Percentiles rank a stretch among this genome's conserved stretches.
These are phyloP conservation scores for Heliconius ethilla DNA, from an alignment of 2,888 invertebrate species.

Conservation along the genomic window DNA sequence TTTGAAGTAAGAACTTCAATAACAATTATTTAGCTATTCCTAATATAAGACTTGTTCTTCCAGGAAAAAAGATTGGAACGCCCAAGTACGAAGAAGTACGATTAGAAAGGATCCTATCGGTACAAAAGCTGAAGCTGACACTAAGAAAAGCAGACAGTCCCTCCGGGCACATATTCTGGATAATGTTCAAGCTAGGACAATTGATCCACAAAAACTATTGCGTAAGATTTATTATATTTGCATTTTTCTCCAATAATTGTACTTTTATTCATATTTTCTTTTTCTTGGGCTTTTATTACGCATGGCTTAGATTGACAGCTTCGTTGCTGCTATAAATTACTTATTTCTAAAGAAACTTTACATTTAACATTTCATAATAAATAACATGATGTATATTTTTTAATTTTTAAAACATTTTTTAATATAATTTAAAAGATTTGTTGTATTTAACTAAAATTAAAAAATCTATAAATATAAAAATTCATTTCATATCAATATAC, in stretches of 20 bases:
- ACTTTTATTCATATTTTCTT: neutral
- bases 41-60: constrained; percentile 50
- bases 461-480: too few relatives aligned
- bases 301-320: too few relatives aligned
- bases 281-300: neutral
- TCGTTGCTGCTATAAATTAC: neutral
- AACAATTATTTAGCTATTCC: neutral
- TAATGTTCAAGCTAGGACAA: constrained; percentile 83
- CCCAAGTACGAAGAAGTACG: constrained; percentile 88
- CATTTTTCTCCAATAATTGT: neutral
- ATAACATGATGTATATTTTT: neutral
- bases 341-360: neutral
- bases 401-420: neutral
- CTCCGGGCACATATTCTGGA: constrained; percentile 87
- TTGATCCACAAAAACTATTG: constrained; percentile 88
- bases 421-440: too few relatives aligned
- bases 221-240: constrained; percentile 66
- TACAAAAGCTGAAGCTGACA: constrained; percentile 85
- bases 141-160: constrained; percentile 86
- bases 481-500: too few relatives aligned
- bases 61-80: constrained; percentile 92
- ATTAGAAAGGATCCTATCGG: constrained; percentile 89
- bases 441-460: too few relatives aligned
- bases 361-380: neutral
- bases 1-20: neutral